Evolutionary conservation across 2,797 vertebrate species (phyloP).

Genomic region (Chaetophractus vellerosus): DNA sequence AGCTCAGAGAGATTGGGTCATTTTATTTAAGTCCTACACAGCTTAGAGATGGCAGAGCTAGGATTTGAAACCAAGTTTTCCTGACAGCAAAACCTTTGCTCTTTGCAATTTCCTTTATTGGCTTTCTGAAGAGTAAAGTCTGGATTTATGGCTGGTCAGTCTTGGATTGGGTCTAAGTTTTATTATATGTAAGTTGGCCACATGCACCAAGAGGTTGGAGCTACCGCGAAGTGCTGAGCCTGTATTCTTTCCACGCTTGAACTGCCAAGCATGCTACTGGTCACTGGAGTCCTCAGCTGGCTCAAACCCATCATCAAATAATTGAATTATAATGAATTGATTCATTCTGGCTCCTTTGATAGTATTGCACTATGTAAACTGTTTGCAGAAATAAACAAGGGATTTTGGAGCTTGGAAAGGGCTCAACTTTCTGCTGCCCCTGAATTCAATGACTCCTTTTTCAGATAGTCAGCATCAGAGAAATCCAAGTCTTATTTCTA

Average conservation of each 20-base stretch:
- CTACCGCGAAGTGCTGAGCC: slow-evolving; percentile 27
- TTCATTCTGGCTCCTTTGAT: slow-evolving; percentile 86
- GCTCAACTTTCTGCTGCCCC: slow-evolving; percentile 84
- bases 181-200: slow-evolving; percentile 31
- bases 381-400: slow-evolving; percentile 87
- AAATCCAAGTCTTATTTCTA: slow-evolving; percentile 67
- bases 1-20: neutral
- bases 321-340: slow-evolving; percentile 88
- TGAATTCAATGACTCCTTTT: slow-evolving; percentile 86
- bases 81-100: neutral
- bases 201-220: neutral
- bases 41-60: neutral
- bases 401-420: slow-evolving; percentile 86
- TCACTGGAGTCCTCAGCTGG: slow-evolving; percentile 75
- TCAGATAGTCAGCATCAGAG: slow-evolving; percentile 77
- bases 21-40: neutral
- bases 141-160: neutral
- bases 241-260: slow-evolving; percentile 51
- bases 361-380: slow-evolving; percentile 87
- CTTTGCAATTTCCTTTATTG: neutral
- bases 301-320: slow-evolving; percentile 83
- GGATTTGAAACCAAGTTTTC: neutral
- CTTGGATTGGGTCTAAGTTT: neutral
- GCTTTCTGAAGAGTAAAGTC: neutral
- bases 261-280: slow-evolving; percentile 59